Evolutionary conservation across 2,888 invertebrate genomes (phyloP), one percentile per base, ranked within the genome.

Genomic region (Dysmachus trigonus): DNA sequence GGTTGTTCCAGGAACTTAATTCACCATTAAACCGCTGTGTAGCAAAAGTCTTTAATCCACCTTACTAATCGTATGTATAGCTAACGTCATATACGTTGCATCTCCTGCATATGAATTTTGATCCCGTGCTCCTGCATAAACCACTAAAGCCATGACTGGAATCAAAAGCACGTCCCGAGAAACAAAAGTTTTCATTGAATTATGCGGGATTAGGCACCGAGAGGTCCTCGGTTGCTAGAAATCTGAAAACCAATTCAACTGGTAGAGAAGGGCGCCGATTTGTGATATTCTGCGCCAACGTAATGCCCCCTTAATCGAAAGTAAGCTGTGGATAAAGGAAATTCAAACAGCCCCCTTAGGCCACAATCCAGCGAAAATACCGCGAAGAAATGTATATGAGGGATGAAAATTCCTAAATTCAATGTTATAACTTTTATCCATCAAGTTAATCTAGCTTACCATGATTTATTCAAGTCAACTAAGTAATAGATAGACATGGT

Each of bases 1-100:
- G 47, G 47, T 27, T 15, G 41, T 76, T 22, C 13, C 51, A 6
- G 47, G 35, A 31, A 22, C 5, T 77, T 35, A 77, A 77, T 77
- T 77, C 30, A 77, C 77, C 77, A n/a, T 77, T 47, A 77, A 77
- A 77, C 18, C 22, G 41, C 77, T 77, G 27, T 77, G 47, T 41
- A 47, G 27, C 77, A 6, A n/a, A n/a, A 51, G 77, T 41, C 47
- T 33, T 47, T 47, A 77, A 35, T 33, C 35, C 62, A 22, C 7
- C 27, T 38, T 41, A 76, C 7, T 38, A 35, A 31, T 18, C 8
- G 38, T 13, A 35, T 4, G 35, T 30, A 74, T 35, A 35, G n/a
- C n/a, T n/a, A 30, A 30, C 77, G 47, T 41, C 77, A 77, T 47
- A 30, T 76, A 76, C 30, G 10, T 7, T 41, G 22, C 22, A 41